A percentile compares a stretch with the other conserved stretches of the same genome.
These are phyloP conservation scores for Nebria ingens DNA, from an alignment of 1,140 invertebrate genomes.

Conservation along the genomic window DNA sequence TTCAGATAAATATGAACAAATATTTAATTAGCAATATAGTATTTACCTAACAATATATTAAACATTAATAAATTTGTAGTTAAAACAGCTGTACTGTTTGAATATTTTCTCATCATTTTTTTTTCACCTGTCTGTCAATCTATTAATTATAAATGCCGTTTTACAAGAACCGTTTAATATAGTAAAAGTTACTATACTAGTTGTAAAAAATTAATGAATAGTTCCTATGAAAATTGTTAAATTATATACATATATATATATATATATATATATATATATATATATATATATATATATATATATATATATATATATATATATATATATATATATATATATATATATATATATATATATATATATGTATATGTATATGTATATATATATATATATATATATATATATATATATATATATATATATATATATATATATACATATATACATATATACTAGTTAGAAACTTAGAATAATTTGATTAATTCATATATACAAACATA, in stretches of 20 bases:
- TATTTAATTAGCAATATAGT: no score
- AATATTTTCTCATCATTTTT: no score
- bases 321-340: conserved; percentile 17
- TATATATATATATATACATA: conserved; percentile 19
- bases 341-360: conserved; percentile 24
- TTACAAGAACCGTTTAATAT: no score
- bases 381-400: conserved; percentile 11
- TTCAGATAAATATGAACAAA: no score
- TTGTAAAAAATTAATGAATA: no score
- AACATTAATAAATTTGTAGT: no score
- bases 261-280: conserved; percentile 16
- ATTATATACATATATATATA: background rate
- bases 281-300: background rate
- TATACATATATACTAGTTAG: conserved; percentile 5
- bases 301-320: conserved; percentile 12
- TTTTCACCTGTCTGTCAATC: no score
- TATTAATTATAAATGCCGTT: no score
- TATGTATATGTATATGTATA: background rate
- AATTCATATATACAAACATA: no score
- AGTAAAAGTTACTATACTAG: no score
- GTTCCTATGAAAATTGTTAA: background rate
- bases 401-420: conserved; percentile 23
- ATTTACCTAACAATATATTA: no score
- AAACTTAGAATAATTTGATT: conserved; percentile 15
- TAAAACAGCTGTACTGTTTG: no score